Evolutionary conservation across 2,797 vertebrate species (phyloP).

Genomic region (Bufotes viridis): DNA sequence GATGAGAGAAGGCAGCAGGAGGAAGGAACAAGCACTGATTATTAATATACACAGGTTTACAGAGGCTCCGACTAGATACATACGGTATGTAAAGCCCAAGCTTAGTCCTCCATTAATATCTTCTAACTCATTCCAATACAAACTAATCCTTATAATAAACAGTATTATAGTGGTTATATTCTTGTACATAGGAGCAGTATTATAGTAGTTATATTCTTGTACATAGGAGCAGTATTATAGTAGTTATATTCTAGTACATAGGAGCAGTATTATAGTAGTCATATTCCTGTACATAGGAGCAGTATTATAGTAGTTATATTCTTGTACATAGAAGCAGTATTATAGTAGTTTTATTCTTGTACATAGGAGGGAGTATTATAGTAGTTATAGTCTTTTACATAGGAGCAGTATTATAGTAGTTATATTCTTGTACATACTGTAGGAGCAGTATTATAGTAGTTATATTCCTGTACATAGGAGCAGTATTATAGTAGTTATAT

Average conservation of each 20-base stretch:
- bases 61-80: neutral
- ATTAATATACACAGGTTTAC: slow-evolving; percentile 14
- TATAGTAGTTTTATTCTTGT: neutral
- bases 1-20: neutral
- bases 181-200: neutral
- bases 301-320: neutral
- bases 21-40: neutral
- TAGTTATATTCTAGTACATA: neutral
- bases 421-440: slow-evolving; percentile 9
- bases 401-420: slow-evolving; percentile 5
- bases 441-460: slow-evolving; percentile 19
- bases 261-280: neutral
- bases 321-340: neutral
- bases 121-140: neutral
- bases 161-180: neutral
- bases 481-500: slow-evolving; percentile 8
- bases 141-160: neutral
- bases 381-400: slow-evolving; percentile 16
- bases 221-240: neutral
- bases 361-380: slow-evolving; percentile 4
- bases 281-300: neutral
- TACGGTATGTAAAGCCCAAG: neutral
- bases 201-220: neutral
- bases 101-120: neutral
- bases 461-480: neutral